Evolutionary conservation across 2,888 invertebrate species (phyloP), one percentile per base, ranked within the genome.

Genomic region (Drosophila tripunctata): DNA sequence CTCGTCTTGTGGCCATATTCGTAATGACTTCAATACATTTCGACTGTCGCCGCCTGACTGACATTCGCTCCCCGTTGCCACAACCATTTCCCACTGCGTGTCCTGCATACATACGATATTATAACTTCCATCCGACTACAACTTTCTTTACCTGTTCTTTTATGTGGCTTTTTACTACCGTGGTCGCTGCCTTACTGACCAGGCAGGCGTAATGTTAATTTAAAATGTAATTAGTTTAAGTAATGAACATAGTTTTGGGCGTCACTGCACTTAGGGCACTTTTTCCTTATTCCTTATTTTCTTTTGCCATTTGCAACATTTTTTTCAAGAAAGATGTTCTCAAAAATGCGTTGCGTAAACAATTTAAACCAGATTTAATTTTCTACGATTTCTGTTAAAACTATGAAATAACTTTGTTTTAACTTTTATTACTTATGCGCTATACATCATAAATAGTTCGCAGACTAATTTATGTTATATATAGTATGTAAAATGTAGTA

Each of bases 151-250:
- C 38, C 48, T 45, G 45, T 54, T 43, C 71, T 51, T 77, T 78
- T 77, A 67, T 75, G 78, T 57, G 69, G 50, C 61, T 67, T 66
- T 80, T 78, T 69, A 79, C 64, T 80, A 64, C 81, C 61, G 35
- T 57, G 38, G 52, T 22, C 38, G 41, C 51, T 52, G 54, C 61
- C 63, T 67, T 61, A 67, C 67, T 74, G 66, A 45, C 60, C 63
- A 21, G 41, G 72, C 38, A 38, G 60, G 52, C 10, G 69, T 75
- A 77, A 75, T 78, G 87, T 84, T 84, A 77, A 84, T 79, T 84
- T 84, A 81, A 84, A 84, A 84, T 86, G 87, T 86, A 84, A 84
- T 84, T 84, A 84, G 84, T 79, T 86, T 84, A 88, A 88, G 88
- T 88, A 88, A 88, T 86, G 88, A 88, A 88, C 86, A 79, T 71